Conservation (phyloP, 2,113 vertebrate species). For the Amazona guildingii region DNA sequence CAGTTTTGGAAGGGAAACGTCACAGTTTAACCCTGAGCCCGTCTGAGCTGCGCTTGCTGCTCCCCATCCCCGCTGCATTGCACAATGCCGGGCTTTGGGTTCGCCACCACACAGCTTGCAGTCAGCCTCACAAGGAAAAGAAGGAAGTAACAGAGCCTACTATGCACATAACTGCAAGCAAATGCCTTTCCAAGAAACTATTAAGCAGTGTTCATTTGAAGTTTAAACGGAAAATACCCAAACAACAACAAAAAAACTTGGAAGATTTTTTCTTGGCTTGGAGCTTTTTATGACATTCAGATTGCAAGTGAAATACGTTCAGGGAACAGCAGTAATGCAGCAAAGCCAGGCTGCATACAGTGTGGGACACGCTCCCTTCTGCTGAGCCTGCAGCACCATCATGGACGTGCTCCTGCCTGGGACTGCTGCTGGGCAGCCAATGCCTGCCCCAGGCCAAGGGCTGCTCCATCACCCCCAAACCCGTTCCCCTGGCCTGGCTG, state of each 20-base stretch:
- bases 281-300: background rate
- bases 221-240: background rate
- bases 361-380: background rate
- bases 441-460: background rate
- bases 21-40: fast-evolving
- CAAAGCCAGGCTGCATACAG: background rate
- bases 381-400: background rate
- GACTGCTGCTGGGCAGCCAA: background rate
- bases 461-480: background rate
- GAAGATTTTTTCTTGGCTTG: conserved; percentile 5
- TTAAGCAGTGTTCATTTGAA: conserved; percentile 41
- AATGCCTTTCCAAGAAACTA: conserved; percentile 24
- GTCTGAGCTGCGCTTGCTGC: fast-evolving
- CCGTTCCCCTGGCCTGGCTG: fast-evolving
- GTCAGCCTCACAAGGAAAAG: conserved; percentile 10
- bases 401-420: background rate
- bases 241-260: background rate
- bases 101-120: conserved; percentile 5
- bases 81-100: background rate
- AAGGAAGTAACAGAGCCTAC: conserved; percentile 27
- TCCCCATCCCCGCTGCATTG: background rate
- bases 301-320: background rate
- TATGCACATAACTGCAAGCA: background rate
- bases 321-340: background rate
- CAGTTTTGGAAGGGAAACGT: background rate